phyloP scores from a whole-genome alignment of 2,113 vertebrate genomes.

The Micromys minutus region DNA sequence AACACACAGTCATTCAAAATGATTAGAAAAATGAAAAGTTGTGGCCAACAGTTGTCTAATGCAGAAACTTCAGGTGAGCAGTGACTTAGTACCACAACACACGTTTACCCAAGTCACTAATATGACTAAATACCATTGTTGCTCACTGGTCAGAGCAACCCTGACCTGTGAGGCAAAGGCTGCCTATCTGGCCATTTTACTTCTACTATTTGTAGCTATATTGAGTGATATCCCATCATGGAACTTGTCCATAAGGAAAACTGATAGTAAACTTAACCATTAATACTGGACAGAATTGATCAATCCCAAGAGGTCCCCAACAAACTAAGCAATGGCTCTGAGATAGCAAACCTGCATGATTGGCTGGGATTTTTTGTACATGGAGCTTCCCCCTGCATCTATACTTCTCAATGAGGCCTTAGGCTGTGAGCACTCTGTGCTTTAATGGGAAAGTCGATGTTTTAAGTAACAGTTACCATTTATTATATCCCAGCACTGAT shows the following conservation, averaged over 20 bases:
- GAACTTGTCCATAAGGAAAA: background rate
- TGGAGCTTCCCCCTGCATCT: background rate
- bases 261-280: background rate
- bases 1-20: background rate
- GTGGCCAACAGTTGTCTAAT: background rate
- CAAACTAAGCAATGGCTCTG: background rate
- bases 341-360: background rate
- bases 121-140: background rate
- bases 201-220: background rate
- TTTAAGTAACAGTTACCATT: background rate
- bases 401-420: background rate
- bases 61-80: background rate
- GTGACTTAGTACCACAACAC: background rate
- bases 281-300: background rate
- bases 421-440: background rate
- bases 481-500: background rate
- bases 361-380: background rate
- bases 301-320: background rate
- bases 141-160: background rate
- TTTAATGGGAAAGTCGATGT: background rate
- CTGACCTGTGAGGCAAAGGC: background rate
- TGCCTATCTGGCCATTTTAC: background rate
- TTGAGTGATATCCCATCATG: background rate
- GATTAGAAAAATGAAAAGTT: background rate
- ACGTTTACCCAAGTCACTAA: background rate